These are phyloP conservation scores for Myotis planiceps DNA, from an alignment of 2,797 vertebrate species.

Conservation along the genomic window DNA sequence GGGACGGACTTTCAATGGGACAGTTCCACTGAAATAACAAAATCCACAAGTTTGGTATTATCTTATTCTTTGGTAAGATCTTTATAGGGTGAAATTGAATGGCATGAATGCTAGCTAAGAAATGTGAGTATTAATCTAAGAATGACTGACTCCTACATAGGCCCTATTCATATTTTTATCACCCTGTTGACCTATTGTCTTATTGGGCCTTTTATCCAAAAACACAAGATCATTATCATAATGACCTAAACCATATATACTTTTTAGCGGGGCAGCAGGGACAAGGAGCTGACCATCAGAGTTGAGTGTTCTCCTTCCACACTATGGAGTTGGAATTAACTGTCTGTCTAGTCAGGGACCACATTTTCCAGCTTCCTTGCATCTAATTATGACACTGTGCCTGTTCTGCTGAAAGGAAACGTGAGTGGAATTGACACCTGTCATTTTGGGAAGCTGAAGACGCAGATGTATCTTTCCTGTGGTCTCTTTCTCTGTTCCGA, in stretches of 20 bases:
- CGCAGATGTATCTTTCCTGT: background rate
- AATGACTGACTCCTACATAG: background rate
- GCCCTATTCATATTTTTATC: background rate
- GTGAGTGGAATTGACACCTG: background rate
- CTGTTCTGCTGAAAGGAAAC: background rate
- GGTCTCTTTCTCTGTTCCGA: background rate
- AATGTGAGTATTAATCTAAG: background rate
- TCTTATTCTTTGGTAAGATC: constrained; percentile 2
- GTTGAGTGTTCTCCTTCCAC: background rate
- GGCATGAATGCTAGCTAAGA: constrained; percentile 11
- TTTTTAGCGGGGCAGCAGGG: background rate
- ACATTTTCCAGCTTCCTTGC: background rate
- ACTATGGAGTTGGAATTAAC: background rate
- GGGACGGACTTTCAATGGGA: background rate
- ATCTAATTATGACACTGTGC: background rate
- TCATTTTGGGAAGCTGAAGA: background rate
- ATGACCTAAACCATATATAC: background rate
- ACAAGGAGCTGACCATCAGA: background rate
- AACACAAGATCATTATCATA: background rate
- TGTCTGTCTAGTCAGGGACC: background rate
- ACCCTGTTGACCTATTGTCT: background rate
- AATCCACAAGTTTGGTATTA: background rate
- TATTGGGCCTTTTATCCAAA: background rate
- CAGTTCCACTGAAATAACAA: background rate
- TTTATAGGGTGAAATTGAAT: background rate